Percentiles rank a stretch among this genome's conserved stretches.
Evolutionary conservation across 2,797 vertebrate species (phyloP).

Genomic region (Molothrus aeneus): DNA sequence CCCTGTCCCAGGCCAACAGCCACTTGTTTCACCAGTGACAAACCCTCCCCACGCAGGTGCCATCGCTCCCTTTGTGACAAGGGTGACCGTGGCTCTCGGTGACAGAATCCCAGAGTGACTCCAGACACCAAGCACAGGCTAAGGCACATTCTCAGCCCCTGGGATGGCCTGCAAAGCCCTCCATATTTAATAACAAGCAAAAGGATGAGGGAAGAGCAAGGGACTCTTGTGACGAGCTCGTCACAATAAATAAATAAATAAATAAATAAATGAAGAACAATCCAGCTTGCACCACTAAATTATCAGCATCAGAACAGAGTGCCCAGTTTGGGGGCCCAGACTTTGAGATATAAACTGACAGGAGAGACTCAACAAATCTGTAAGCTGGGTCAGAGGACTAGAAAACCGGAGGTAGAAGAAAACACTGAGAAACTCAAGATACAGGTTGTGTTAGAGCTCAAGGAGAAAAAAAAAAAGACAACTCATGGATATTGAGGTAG

Average conservation of each 20-base stretch:
- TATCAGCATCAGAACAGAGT: not conserved
- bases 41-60: rapidly evolving
- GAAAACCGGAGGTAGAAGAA: not conserved
- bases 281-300: not conserved
- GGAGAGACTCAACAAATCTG: not conserved
- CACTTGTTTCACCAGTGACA: not conserved
- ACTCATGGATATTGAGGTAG: not conserved
- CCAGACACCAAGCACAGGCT: not conserved
- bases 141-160: not conserved
- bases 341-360: not conserved
- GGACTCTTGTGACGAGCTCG: not conserved
- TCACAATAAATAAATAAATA: not conserved
- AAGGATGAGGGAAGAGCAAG: not conserved
- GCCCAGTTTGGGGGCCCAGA: not conserved
- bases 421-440: not conserved
- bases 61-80: not conserved
- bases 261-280: not conserved
- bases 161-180: not conserved
- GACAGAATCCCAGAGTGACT: not conserved
- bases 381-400: not conserved
- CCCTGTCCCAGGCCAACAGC: not conserved
- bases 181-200: not conserved
- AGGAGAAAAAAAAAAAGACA: not conserved
- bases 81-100: rapidly evolving
- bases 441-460: not conserved